These are phyloP conservation scores for Synaphobranchus kaupii DNA, from an alignment of 2,797 vertebrate genomes.

Conservation along the genomic window DNA sequence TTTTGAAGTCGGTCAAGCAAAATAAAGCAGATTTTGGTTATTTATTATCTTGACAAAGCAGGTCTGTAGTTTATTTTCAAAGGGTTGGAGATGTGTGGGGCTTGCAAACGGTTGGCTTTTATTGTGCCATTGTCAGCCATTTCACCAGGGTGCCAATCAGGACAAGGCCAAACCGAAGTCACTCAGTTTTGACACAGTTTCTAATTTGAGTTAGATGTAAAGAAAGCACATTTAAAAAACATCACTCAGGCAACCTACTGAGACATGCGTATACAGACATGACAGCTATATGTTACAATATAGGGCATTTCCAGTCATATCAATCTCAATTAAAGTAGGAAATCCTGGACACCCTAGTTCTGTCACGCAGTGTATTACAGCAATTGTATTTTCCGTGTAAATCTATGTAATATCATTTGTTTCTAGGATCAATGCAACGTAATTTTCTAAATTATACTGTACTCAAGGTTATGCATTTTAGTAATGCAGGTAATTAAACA, in stretches of 20 bases:
- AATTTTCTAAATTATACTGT: neutral
- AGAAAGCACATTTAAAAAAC: neutral
- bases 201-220: neutral
- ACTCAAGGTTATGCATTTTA: neutral
- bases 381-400: neutral
- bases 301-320: too few species aligned
- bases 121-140: conserved; percentile 37
- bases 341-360: neutral
- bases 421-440: neutral
- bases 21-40: conserved; percentile 45
- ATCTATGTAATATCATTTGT: neutral
- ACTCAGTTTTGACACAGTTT: neutral
- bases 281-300: neutral
- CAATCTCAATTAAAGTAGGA: too few species aligned
- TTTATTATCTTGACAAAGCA: conserved; percentile 34
- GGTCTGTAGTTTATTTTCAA: conserved; percentile 34
- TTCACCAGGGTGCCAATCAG: neutral
- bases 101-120: conserved; percentile 25
- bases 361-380: neutral
- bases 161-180: neutral
- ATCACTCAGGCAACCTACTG: neutral
- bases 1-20: conserved; percentile 28
- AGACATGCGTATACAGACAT: neutral
- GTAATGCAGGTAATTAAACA: neutral
- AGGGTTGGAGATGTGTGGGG: conserved; percentile 33